Conservation (phyloP, 2,888 invertebrate genomes). For the Apamea sordens region DNA sequence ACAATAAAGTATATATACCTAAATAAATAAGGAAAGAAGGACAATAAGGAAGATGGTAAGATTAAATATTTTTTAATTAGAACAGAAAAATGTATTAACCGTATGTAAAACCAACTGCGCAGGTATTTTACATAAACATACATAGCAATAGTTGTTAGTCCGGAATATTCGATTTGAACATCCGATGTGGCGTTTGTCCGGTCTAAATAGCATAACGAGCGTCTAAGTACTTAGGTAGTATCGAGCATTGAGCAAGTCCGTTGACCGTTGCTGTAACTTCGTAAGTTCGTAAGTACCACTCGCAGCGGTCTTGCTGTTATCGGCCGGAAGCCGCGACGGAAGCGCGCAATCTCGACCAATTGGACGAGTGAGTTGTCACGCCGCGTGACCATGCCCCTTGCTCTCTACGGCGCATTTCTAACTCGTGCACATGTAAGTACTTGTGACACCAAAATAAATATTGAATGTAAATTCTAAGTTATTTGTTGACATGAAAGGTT, state of each 20-base stretch:
- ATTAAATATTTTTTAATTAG: not conserved
- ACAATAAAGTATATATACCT: no score
- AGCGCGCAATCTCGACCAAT: constrained; percentile 90
- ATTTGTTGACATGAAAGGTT: constrained; percentile 19
- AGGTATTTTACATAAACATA: constrained; percentile 14
- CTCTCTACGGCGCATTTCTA: constrained; percentile 71
- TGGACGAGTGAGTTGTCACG: constrained; percentile 87
- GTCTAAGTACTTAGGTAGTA: constrained; percentile 66
- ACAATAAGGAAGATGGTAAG: not conserved
- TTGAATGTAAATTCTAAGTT: constrained; percentile 16
- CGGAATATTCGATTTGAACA: constrained; percentile 62
- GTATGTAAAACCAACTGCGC: constrained; percentile 8
- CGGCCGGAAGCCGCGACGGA: constrained; percentile 88
- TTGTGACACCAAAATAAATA: constrained; percentile 45
- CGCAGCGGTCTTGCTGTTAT: constrained; percentile 85
- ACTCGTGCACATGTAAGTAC: constrained; percentile 67
- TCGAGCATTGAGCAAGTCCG: constrained; percentile 77
- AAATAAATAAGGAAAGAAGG: no score
- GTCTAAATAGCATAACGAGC: constrained; percentile 64
- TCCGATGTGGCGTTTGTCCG: constrained; percentile 63
- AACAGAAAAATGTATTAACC: not conserved
- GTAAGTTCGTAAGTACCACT: constrained; percentile 67
- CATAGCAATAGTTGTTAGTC: constrained; percentile 44
- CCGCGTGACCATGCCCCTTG: constrained; percentile 84
- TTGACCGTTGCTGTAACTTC: constrained; percentile 84